A percentile compares a stretch with the other conserved stretches of the same genome.
These are phyloP conservation scores for Schizothorax lantsangensis DNA, from an alignment of 2,797 vertebrate genomes.

Conservation along the genomic window DNA sequence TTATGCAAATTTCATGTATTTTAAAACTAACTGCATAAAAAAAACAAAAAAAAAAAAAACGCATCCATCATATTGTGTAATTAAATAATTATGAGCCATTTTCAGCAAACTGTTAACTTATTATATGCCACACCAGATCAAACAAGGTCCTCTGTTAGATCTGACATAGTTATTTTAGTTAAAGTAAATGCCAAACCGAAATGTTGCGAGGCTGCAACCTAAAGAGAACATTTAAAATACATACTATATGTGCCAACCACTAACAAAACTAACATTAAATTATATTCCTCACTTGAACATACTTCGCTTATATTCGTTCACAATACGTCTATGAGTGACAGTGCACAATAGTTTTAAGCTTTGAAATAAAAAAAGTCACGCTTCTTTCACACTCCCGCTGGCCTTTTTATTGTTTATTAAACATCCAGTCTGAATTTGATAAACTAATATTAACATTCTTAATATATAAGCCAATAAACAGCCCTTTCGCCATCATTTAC, in stretches of 20 bases:
- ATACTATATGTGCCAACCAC: neutral
- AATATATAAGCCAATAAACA: neutral
- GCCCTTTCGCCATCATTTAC: neutral
- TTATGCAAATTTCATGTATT: neutral
- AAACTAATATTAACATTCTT: neutral
- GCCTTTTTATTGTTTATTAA: neutral
- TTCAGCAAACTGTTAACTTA: neutral
- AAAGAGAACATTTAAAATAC: slow-evolving; percentile 39
- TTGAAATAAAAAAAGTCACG: neutral
- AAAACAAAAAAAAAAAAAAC: neutral
- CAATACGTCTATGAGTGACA: neutral
- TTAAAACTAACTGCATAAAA: neutral
- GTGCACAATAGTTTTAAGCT: neutral
- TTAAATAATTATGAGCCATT: neutral
- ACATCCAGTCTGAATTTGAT: neutral
- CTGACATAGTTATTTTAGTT: neutral
- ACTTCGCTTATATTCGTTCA: neutral
- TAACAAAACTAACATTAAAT: neutral
- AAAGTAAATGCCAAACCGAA: slow-evolving; percentile 6
- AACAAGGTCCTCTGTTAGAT: neutral
- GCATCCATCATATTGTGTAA: neutral
- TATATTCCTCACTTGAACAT: neutral
- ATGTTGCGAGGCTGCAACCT: slow-evolving; percentile 13
- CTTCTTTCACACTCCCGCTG: neutral
- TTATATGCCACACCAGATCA: neutral